Percentiles rank a stretch among this genome's conserved stretches.
These are phyloP conservation scores for Lasioglossum vierecki DNA, from an alignment of 2,888 invertebrate species.

Conservation along the genomic window DNA sequence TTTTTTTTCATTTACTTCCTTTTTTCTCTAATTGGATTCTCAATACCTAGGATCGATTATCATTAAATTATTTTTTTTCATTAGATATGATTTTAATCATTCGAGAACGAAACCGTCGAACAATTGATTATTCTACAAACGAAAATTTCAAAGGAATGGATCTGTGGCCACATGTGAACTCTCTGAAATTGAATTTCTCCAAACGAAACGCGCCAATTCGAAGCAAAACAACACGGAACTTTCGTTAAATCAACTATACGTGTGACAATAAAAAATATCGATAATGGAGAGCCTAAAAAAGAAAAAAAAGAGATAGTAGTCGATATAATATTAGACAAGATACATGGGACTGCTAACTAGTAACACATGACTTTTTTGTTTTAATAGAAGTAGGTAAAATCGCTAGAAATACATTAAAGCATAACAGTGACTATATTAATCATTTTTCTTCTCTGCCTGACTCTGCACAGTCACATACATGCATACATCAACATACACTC, in stretches of 20 bases:
- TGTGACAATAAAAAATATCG: conserved; percentile 58
- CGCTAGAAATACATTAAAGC: conserved; percentile 82
- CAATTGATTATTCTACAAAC: conserved; percentile 35
- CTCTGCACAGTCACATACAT: conserved; percentile 58
- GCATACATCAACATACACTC: conserved; percentile 61
- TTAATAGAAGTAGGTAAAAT: conserved; percentile 79
- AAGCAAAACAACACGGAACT: conserved; percentile 34
- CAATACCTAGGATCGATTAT: conserved; percentile 42
- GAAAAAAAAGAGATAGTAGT: conserved; percentile 45
- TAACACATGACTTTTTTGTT: conserved; percentile 75
- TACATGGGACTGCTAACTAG: conserved; percentile 73
- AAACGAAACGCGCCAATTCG: conserved; percentile 43
- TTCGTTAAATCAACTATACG: conserved; percentile 59
- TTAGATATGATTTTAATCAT: conserved; percentile 40
- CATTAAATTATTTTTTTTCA: conserved; percentile 20
- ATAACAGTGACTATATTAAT: conserved; percentile 82
- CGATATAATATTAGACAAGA: conserved; percentile 67
- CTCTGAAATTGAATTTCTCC: conserved; percentile 13
- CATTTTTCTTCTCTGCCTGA: conserved; percentile 72
- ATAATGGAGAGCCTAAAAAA: conserved; percentile 56
- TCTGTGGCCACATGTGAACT: conserved; percentile 34
- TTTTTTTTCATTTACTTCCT: conserved; percentile 18
- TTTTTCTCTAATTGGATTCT: conserved; percentile 30
- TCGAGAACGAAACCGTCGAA: conserved; percentile 35
- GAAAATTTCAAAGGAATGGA: conserved; percentile 47